Conservation (phyloP, 1,140 invertebrate species). For the Choristoneura fumiferana region DNA sequence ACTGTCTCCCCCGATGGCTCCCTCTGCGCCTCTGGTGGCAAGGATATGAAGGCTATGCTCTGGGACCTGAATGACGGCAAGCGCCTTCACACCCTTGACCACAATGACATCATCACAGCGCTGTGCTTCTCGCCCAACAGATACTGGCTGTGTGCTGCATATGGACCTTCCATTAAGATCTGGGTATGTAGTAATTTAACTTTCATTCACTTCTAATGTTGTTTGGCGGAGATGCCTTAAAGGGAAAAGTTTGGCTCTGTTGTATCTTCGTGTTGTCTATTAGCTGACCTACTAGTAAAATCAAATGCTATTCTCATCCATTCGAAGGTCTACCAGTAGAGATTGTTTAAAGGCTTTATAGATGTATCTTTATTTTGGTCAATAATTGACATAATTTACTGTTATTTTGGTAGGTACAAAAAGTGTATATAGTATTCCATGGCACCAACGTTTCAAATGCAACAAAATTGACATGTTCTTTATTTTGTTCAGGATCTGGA, state of each 20-base stretch:
- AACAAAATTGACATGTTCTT: constrained; percentile 30
- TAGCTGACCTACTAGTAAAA: no score
- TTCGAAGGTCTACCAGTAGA: no score
- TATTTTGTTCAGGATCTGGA: constrained; percentile 90
- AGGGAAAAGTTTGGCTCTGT: no score
- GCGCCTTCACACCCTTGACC: constrained; percentile 98
- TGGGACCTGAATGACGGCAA: constrained; percentile 99
- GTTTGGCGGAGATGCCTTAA: no score
- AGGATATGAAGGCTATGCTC: constrained; percentile 99
- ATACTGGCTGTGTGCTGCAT: constrained; percentile 99
- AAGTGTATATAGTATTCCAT: no score
- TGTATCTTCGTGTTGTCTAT: no score
- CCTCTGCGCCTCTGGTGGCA: constrained; percentile 99
- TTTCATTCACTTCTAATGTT: no score
- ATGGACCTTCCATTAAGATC: constrained; percentile 98
- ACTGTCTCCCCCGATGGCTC: constrained; percentile 99
- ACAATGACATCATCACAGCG: constrained; percentile 98
- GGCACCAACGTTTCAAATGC: constrained; percentile 16
- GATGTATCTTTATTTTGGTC: not conserved
- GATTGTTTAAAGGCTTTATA: no score
- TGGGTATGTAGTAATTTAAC: constrained; percentile 84
- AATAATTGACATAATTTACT: no score
- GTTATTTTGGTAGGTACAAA: no score
- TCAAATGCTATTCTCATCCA: no score
- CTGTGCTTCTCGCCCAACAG: constrained; percentile 99